phyloP scores from a whole-genome alignment of 2,797 vertebrate species.

The Crocidura indochinensis region DNA sequence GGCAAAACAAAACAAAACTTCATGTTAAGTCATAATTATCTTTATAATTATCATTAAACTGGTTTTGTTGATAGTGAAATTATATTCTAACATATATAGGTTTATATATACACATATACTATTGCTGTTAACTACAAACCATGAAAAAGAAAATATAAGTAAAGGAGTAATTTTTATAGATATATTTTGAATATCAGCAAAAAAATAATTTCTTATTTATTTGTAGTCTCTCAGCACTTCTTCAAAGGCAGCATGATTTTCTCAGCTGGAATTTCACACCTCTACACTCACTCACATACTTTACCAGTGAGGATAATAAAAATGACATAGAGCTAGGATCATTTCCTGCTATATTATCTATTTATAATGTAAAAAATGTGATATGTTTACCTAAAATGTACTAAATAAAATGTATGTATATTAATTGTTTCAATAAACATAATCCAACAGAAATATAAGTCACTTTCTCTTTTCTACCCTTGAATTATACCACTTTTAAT shows the following conservation, averaged over 20 bases:
- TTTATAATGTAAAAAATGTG: constrained; percentile 71
- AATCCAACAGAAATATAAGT: not conserved
- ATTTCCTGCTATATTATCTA: constrained; percentile 70
- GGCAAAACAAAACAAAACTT: constrained; percentile 45
- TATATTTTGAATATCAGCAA: constrained; percentile 89
- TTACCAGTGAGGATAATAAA: constrained; percentile 85
- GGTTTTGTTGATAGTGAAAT: constrained; percentile 80
- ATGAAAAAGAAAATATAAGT: constrained; percentile 85
- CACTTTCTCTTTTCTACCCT: not conserved
- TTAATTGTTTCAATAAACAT: constrained; percentile 46
- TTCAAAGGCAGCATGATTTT: constrained; percentile 83
- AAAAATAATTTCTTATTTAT: constrained; percentile 86
- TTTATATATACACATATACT: constrained; percentile 83
- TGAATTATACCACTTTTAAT: not conserved
- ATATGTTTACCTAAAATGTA: not conserved
- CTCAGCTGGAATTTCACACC: constrained; percentile 88
- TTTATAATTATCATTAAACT: constrained; percentile 8
- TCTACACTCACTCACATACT: constrained; percentile 85
- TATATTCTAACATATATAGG: constrained; percentile 79
- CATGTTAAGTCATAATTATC: constrained; percentile 61
- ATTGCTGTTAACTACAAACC: constrained; percentile 86
- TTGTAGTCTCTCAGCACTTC: constrained; percentile 87
- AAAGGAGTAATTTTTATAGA: constrained; percentile 87
- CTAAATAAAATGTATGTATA: constrained; percentile 60
- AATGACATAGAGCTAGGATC: constrained; percentile 78